phyloP scores from a whole-genome alignment of 2,113 vertebrate species.

The Muntiacus muntjak region DNA sequence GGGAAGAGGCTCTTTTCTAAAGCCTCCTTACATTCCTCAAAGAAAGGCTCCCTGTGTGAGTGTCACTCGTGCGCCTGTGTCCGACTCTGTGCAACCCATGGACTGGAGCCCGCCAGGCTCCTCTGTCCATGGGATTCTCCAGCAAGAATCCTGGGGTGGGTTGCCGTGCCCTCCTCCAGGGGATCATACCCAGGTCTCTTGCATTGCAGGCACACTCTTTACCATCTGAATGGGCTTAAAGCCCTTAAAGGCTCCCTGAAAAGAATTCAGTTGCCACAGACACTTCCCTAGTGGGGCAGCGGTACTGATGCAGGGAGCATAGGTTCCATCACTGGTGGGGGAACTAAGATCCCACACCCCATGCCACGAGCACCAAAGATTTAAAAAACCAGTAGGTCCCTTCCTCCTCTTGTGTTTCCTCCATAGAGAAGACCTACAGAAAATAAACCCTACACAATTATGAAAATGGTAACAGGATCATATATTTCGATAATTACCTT shows the following conservation, averaged over 20 bases:
- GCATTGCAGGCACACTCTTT: neutral
- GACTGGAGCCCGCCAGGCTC: fast-evolving
- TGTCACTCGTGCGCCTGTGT: fast-evolving
- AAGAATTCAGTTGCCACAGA: neutral
- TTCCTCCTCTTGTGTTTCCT: neutral
- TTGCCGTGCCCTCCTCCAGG: neutral
- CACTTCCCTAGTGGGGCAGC: neutral
- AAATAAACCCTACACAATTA: neutral
- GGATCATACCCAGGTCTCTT: neutral
- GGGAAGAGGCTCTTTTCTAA: too few relatives aligned
- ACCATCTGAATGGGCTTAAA: neutral
- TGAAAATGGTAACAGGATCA: neutral
- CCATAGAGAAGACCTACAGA: neutral
- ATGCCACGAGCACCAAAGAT: neutral
- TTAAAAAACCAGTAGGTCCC: fast-evolving
- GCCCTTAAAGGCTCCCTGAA: neutral
- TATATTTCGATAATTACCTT: neutral
- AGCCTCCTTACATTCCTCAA: neutral
- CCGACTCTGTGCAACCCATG: fast-evolving
- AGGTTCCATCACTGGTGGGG: fast-evolving
- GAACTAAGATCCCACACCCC: neutral
- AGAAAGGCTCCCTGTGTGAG: neutral
- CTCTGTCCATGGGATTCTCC: neutral
- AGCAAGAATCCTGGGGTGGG: neutral
- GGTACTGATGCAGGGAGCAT: fast-evolving